Conservation (phyloP, 2,797 vertebrate species). For the Brotula barbata region DNA sequence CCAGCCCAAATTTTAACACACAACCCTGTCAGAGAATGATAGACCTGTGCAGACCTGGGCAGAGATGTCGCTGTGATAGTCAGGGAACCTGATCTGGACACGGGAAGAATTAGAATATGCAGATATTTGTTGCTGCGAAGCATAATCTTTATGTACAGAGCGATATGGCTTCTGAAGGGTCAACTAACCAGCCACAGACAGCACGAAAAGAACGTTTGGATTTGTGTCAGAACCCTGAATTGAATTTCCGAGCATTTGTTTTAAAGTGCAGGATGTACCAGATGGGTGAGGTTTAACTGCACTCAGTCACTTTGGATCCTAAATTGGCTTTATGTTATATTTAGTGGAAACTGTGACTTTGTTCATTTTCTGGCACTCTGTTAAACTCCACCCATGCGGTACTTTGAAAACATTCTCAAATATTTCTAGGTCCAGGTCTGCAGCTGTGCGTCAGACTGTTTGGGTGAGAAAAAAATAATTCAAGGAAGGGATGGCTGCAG, state of each 20-base stretch:
- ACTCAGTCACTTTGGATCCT: neutral
- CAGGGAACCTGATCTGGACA: conserved; percentile 19
- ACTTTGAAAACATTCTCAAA: neutral
- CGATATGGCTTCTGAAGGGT: neutral
- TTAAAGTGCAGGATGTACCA: conserved; percentile 25
- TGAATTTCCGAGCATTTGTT: conserved; percentile 27
- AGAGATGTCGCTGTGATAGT: conserved; percentile 5
- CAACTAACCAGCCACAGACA: conserved; percentile 1
- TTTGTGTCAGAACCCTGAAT: conserved; percentile 11
- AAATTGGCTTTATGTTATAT: neutral
- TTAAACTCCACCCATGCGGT: conserved; percentile 7
- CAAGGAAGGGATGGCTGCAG: neutral
- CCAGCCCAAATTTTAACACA: conserved; percentile 95
- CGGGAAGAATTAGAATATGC: neutral
- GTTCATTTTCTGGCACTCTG: neutral
- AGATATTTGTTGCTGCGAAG: conserved; percentile 15
- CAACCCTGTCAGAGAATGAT: neutral
- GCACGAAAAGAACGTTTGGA: neutral
- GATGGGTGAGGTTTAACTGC: neutral
- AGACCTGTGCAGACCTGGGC: conserved; percentile 38
- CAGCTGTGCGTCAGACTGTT: conserved; percentile 35
- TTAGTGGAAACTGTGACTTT: neutral
- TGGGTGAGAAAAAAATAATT: neutral
- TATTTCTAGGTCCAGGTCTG: conserved; percentile 49
- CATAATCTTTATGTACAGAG: too few species aligned